A percentile compares a stretch with the other conserved stretches of the same genome.
Evolutionary conservation across 1,140 invertebrate species (phyloP).

Genomic region (Drosophila nigromelanica): DNA sequence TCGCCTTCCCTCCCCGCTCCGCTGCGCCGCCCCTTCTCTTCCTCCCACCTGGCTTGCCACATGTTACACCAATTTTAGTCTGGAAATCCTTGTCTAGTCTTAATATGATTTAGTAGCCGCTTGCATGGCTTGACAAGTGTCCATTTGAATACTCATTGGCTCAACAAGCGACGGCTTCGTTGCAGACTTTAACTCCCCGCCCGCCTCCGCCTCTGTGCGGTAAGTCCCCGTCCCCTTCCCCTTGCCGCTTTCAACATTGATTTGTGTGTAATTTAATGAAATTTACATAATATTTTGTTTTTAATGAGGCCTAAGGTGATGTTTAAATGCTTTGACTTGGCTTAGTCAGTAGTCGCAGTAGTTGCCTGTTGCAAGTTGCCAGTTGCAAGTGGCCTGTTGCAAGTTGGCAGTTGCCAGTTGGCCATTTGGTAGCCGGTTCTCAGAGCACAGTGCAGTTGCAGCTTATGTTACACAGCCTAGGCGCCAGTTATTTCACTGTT

Average conservation of each 20-base stretch:
- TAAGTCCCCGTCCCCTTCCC: not conserved
- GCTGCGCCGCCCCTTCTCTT: not conserved
- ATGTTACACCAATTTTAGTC: slow-evolving; percentile 78
- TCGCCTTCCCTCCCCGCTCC: no score
- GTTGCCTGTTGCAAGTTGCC: slow-evolving; percentile 11
- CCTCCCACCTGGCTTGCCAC: slow-evolving; percentile 36
- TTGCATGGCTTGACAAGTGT: slow-evolving; percentile 83
- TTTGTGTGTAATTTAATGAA: slow-evolving; percentile 83
- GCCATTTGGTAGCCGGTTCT: slow-evolving; percentile 47
- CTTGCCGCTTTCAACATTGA: slow-evolving; percentile 57
- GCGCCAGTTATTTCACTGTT: slow-evolving; percentile 41
- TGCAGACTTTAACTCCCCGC: not conserved
- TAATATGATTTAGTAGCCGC: slow-evolving; percentile 83
- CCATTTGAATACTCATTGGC: slow-evolving; percentile 84
- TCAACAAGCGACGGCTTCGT: slow-evolving; percentile 66
- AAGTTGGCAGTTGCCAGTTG: slow-evolving; percentile 53
- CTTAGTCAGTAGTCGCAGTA: slow-evolving; percentile 55
- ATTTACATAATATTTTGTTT: slow-evolving; percentile 83
- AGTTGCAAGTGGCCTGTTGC: slow-evolving; percentile 16
- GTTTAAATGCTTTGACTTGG: slow-evolving; percentile 82
- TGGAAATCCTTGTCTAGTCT: slow-evolving; percentile 81
- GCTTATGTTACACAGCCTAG: slow-evolving; percentile 35
- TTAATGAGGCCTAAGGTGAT: slow-evolving; percentile 82
- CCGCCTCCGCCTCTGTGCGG: not conserved
- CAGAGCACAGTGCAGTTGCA: slow-evolving; percentile 4